These are phyloP conservation scores for Apeira syringaria DNA, from an alignment of 2,888 invertebrate species.

Conservation along the genomic window DNA sequence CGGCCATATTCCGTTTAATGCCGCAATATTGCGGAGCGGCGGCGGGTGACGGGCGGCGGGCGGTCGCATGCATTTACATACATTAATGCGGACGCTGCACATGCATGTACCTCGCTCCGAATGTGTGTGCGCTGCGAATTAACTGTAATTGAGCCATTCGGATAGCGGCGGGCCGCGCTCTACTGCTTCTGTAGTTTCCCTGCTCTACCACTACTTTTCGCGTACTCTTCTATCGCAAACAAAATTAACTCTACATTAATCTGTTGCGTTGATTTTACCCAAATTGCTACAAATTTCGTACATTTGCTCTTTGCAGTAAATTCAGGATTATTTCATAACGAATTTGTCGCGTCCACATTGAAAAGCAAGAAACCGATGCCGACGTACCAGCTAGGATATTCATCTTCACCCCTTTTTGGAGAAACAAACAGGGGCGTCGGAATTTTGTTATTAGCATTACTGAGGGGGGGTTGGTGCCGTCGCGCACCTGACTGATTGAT, in stretches of 20 bases:
- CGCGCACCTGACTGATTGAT: conserved; percentile 83
- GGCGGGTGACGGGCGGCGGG: conserved; percentile 68
- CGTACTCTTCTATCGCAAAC: conserved; percentile 37
- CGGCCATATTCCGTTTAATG: conserved; percentile 79
- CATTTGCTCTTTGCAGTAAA: conserved; percentile 25
- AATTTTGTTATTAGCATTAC: conserved; percentile 83
- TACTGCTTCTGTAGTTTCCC: conserved; percentile 60
- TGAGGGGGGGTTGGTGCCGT: conserved; percentile 71
- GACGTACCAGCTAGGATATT: conserved; percentile 60
- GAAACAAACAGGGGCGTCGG: conserved; percentile 79
- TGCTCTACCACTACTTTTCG: conserved; percentile 44
- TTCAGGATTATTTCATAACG: conserved; percentile 30
- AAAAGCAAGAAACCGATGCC: conserved; percentile 53
- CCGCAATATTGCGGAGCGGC: conserved; percentile 80
- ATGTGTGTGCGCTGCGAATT: conserved; percentile 81
- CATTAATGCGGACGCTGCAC: conserved; percentile 77
- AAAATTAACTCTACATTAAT: conserved; percentile 35
- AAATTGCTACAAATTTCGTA: conserved; percentile 10
- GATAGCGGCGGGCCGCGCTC: conserved; percentile 67
- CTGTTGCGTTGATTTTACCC: conserved; percentile 24
- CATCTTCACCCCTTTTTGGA: conserved; percentile 79
- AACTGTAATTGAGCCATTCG: conserved; percentile 83
- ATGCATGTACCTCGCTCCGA: conserved; percentile 71
- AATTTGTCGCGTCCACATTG: conserved; percentile 38
- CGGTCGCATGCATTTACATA: conserved; percentile 82